Conservation (phyloP, 2,888 invertebrate genomes). For the Drosophila peninsularis region DNA sequence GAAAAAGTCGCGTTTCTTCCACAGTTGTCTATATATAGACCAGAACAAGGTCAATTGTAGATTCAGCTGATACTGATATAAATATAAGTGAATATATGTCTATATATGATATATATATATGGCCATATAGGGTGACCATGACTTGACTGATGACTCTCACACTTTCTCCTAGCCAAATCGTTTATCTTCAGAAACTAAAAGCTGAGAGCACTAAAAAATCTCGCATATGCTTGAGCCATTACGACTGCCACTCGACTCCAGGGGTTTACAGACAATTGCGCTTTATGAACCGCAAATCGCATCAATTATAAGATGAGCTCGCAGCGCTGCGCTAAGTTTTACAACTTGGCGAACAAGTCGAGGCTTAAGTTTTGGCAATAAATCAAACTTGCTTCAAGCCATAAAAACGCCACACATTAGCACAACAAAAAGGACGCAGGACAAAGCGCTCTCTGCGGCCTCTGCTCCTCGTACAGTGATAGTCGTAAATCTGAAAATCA, state of each 20-base stretch:
- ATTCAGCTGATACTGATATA: background rate
- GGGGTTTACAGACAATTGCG: slow-evolving; percentile 71
- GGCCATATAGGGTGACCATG: too few relatives aligned
- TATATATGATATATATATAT: too few relatives aligned
- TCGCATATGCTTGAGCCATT: slow-evolving; percentile 60
- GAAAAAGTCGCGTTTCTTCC: slow-evolving; percentile 7
- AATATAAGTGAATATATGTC: too few relatives aligned
- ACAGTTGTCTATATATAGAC: slow-evolving; percentile 1
- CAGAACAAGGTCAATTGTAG: slow-evolving; percentile 1
- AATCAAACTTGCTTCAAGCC: slow-evolving; percentile 75
- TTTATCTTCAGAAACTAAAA: slow-evolving; percentile 1
- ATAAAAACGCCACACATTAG: slow-evolving; percentile 75
- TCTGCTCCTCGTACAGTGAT: background rate
- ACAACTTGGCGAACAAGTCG: slow-evolving; percentile 60
- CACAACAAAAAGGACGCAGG: slow-evolving; percentile 69
- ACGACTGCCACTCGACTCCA: background rate
- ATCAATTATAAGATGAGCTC: slow-evolving; percentile 77
- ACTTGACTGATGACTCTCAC: background rate
- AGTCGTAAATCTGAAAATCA: slow-evolving; percentile 83
- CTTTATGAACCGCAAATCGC: slow-evolving; percentile 77
- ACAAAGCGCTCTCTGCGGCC: slow-evolving; percentile 10
- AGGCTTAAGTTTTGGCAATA: slow-evolving; percentile 70
- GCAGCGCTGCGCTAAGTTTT: slow-evolving; percentile 45
- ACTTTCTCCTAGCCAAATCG: background rate
- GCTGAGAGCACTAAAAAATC: slow-evolving; percentile 35